Evolutionary conservation across 2,888 invertebrate species (phyloP), one percentile per base, ranked within the genome.

Genomic region (Sussaba pulchella): DNA sequence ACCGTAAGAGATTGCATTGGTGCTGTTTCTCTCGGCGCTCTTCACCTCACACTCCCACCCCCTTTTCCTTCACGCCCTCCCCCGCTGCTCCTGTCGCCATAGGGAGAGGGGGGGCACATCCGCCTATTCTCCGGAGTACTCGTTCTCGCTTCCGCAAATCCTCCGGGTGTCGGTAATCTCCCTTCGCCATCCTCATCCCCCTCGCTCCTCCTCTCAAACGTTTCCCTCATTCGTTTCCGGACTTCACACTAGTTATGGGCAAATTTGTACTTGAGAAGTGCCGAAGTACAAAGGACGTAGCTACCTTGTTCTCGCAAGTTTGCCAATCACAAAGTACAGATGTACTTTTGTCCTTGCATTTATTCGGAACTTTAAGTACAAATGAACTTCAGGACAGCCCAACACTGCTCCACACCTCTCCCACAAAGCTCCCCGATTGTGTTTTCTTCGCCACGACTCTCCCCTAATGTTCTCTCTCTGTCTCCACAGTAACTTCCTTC

Each of bases 1-100:
- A 63, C 63, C 63, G 72, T 64, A 64, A 72, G 72, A 72, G 72
- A 72, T 72, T 64, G 72, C 72, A 72, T 72, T 64, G 50, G 36
- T 70, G 70, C 45, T 57, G 45, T 70, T 45, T 43, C 57, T 17
- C 26, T 57, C 41, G 39, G 43, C 2, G 45, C 57, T 67, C 26
- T n/a, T 54, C 41, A 17, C 9, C 8, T 6, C n/a, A 21, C 17
- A 39, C 10, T 57, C n/a, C 14, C 57, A 6, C n/a, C 43, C 21
- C n/a, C n/a, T n/a, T n/a, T n/a, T n/a, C n/a, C n/a, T n/a, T n/a
- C n/a, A n/a, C n/a, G n/a, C n/a, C n/a, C n/a, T n/a, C 63, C 24
- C 12, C 3, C 26, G 57, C 17, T 26, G 12, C 12, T 66, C 31
- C 17, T 17, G n/a, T 52, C 67, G 24, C 67, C 19, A 26, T 26